Evolutionary conservation across 2,888 invertebrate genomes (phyloP), one percentile per base, ranked within the genome.

Genomic region (Nomada fabriciana): DNA sequence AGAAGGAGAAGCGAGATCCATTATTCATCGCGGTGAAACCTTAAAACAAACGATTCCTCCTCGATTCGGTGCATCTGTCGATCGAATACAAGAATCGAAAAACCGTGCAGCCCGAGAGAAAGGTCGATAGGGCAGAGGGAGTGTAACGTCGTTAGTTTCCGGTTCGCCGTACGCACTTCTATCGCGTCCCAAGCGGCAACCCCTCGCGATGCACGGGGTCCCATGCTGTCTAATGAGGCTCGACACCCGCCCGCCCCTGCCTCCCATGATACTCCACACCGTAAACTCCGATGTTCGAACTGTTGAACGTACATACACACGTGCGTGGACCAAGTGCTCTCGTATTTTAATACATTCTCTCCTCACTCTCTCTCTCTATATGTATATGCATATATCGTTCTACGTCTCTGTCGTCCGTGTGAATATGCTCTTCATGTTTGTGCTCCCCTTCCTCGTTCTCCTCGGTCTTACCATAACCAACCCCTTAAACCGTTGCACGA

Each of bases 171-270:
- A 81, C 82, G 85, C 84, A 83, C 85, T 84, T 85, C 84, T 78
- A 85, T 79, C 82, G 80, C 82, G 80, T 83, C 83, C 86, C 85
- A 86, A 65, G 82, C 78, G 68, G 75, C 78, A 52, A 77, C 69
- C 73, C 82, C 79, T 86, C 79, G 73, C 86, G 83, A 85, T 83
- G 82, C 84, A 89, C 83, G 86, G 86, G 87, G 86, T 89, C 88
- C 86, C 87, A 85, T 86, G 87, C 83, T 89, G 90, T 91, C 91
- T 92, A 92, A 91, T 92, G 92, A 92, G 90, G 88, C 92, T 90
- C 89, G 90, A 92, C 91, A 89, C 89, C 81, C 82, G 80, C 83
- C 83, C 65, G 71, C 70, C 76, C 68, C 70, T 47, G 20, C 57
- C 73, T 74, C 77, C 75, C 83, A 83, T 81, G 86, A 87, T 83